Evolutionary conservation across 2,888 invertebrate genomes (phyloP).

Genomic region (Bellardia pandia): DNA sequence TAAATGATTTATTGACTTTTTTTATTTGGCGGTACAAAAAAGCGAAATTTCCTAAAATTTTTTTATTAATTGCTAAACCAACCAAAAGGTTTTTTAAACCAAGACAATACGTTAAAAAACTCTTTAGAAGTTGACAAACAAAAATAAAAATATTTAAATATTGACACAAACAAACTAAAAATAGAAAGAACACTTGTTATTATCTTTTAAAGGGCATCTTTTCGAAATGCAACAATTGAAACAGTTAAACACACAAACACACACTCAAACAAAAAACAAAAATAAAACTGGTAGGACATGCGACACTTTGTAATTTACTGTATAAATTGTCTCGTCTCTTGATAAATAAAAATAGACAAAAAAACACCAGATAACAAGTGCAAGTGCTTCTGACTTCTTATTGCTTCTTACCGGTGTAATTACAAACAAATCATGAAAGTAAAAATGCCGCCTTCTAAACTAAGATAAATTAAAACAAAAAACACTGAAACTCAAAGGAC

Average conservation of each 20-base stretch:
- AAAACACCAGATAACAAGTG: conserved; percentile 57
- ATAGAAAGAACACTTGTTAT: conserved; percentile 15
- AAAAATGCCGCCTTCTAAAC: conserved; percentile 52
- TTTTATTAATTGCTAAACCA: conserved; percentile 56
- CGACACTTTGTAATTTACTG: conserved; percentile 58
- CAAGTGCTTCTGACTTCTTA: conserved; percentile 65
- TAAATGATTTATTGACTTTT: conserved; percentile 9
- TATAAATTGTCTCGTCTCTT: conserved; percentile 50
- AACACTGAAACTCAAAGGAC: not conserved
- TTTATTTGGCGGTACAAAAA: conserved; percentile 15
- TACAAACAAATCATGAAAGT: conserved; percentile 65
- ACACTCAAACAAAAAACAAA: conserved; percentile 22
- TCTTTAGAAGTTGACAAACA: conserved; percentile 57
- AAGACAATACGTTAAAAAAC: not conserved
- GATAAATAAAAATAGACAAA: conserved; percentile 48
- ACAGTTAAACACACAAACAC: conserved; percentile 43
- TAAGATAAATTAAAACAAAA: conserved; percentile 5
- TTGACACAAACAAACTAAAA: conserved; percentile 49
- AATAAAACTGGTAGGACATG: conserved; percentile 46
- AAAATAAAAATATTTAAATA: conserved; percentile 66
- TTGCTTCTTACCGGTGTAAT: conserved; percentile 37
- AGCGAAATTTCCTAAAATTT: not conserved
- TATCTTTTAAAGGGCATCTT: conserved; percentile 27
- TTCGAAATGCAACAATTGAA: conserved; percentile 8
- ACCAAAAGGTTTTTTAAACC: conserved; percentile 15